phyloP scores from a whole-genome alignment of 1,140 invertebrate species.

The Listronotus oregonensis region DNA sequence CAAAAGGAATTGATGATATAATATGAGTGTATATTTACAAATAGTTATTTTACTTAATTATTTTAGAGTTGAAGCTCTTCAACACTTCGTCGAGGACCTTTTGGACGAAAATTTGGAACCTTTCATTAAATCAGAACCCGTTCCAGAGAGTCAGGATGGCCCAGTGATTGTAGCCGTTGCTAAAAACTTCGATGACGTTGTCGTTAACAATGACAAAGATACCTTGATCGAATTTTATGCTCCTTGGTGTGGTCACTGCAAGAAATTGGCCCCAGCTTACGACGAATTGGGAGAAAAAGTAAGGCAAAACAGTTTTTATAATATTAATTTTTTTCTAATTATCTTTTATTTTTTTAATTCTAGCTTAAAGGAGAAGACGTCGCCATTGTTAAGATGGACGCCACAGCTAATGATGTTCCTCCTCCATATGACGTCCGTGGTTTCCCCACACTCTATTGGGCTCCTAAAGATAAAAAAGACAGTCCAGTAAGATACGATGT shows the following conservation, averaged over 20 bases:
- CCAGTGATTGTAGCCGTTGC: conserved; percentile 92
- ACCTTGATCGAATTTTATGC: conserved; percentile 98
- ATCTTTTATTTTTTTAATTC: conserved; percentile 28
- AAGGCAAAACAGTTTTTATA: too few relatives aligned
- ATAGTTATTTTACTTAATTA: neutral
- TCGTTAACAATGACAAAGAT: conserved; percentile 90
- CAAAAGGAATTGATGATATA: too few relatives aligned
- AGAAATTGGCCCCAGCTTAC: conserved; percentile 90
- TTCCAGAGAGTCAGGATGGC: conserved; percentile 85
- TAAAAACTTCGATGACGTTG: conserved; percentile 96
- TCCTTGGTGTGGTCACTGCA: conserved; percentile 99
- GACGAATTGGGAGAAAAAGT: conserved; percentile 94
- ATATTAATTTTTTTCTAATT: neutral
- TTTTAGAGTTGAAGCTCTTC: conserved; percentile 80
- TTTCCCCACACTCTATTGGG: conserved; percentile 98
- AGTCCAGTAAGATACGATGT: conserved; percentile 90
- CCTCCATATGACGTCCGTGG: conserved; percentile 90
- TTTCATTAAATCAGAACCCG: conserved; percentile 93
- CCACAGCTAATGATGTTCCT: conserved; percentile 97
- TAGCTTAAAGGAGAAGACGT: conserved; percentile 86
- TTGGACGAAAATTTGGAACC: conserved; percentile 84
- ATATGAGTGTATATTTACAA: too few relatives aligned
- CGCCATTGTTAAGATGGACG: conserved; percentile 96
- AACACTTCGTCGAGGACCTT: conserved; percentile 87
- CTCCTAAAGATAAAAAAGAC: conserved; percentile 81